Conservation (phyloP, 2,888 invertebrate genomes). For the Erebia palarica region DNA sequence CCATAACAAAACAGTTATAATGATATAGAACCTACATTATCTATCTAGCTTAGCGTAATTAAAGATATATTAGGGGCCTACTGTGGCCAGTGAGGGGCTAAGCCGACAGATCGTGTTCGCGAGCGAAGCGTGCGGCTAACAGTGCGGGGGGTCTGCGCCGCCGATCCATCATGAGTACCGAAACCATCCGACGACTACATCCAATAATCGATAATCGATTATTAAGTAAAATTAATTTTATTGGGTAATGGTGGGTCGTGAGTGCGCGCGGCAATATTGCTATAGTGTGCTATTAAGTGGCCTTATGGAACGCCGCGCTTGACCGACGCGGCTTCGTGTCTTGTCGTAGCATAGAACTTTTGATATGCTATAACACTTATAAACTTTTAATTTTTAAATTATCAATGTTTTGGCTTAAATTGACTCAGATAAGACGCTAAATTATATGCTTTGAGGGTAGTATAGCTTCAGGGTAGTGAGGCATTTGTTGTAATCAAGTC, state of each 20-base stretch:
- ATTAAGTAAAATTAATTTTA: conserved; percentile 81
- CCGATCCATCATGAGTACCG: conserved; percentile 71
- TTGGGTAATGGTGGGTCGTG: conserved; percentile 76
- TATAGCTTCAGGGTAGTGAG: no score
- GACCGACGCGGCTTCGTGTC: no score
- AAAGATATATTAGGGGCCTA: conserved; percentile 36
- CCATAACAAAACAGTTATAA: conserved; percentile 16
- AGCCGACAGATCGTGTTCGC: conserved; percentile 61
- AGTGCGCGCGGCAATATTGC: conserved; percentile 55
- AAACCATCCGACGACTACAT: conserved; percentile 75
- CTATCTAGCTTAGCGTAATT: conserved; percentile 33
- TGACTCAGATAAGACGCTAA: no score
- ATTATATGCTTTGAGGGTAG: no score
- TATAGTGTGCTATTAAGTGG: not conserved
- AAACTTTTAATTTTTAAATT: no score
- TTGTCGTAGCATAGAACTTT: no score
- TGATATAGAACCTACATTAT: conserved; percentile 17
- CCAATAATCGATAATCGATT: conserved; percentile 42
- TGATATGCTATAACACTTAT: no score
- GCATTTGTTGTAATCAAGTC: no score
- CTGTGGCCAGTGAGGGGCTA: conserved; percentile 40
- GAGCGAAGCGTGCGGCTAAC: conserved; percentile 48
- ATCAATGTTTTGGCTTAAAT: no score
- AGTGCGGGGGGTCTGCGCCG: conserved; percentile 68
- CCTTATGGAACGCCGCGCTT: no score